Evolutionary conservation across 2,888 invertebrate species (phyloP).

Genomic region (Euphydryas editha): DNA sequence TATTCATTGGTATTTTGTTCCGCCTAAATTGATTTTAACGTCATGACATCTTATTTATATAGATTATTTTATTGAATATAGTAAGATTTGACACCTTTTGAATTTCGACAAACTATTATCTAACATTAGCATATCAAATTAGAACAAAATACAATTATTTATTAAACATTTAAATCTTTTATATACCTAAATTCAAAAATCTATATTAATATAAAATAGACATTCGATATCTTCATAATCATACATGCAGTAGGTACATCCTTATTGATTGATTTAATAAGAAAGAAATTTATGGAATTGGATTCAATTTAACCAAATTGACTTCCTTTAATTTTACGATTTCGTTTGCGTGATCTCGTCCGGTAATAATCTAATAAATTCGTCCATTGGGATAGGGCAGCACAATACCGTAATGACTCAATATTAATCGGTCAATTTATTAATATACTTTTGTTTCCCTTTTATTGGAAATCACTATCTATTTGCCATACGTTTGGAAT

Average conservation of each 20-base stretch:
- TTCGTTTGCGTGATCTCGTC: slow-evolving; percentile 81
- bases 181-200: not conserved
- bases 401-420: slow-evolving; percentile 62
- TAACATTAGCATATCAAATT: not conserved
- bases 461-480: slow-evolving; percentile 37
- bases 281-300: slow-evolving; percentile 68
- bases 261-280: slow-evolving; percentile 28
- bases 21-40: slow-evolving; percentile 54
- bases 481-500: slow-evolving; percentile 26
- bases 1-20: slow-evolving; percentile 61
- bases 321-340: slow-evolving; percentile 80
- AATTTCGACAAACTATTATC: not conserved
- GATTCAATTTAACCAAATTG: slow-evolving; percentile 76
- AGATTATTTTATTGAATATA: slow-evolving; percentile 25
- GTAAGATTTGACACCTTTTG: not conserved
- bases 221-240: not conserved
- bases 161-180: not conserved
- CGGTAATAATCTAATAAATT: slow-evolving; percentile 80
- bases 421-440: slow-evolving; percentile 63
- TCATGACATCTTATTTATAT: slow-evolving; percentile 56
- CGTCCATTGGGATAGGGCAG: slow-evolving; percentile 73
- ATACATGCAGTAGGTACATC: slow-evolving; percentile 2
- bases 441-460: slow-evolving; percentile 42
- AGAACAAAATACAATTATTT: not conserved
- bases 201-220: not conserved